Percentiles rank a stretch among this genome's conserved stretches.
These are phyloP conservation scores for Amblyornis subalaris DNA, from an alignment of 2,113 vertebrate species.

Conservation along the genomic window DNA sequence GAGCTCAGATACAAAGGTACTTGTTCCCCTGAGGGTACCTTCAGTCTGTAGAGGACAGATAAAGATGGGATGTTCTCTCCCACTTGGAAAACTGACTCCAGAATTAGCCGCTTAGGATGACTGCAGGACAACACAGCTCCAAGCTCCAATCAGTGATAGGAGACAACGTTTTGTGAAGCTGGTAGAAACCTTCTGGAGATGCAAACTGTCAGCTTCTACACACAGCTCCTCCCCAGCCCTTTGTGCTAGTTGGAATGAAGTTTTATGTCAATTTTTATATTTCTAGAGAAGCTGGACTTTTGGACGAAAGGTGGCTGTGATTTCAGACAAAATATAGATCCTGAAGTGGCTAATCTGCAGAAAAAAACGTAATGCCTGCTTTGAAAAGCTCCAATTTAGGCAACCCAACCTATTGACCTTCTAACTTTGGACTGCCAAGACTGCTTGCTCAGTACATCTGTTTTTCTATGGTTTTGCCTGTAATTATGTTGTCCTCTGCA, in stretches of 20 bases:
- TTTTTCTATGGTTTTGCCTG: slow-evolving; percentile 49
- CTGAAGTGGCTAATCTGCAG: slow-evolving; percentile 14
- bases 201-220: background rate
- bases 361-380: slow-evolving; percentile 12
- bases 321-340: slow-evolving; percentile 15
- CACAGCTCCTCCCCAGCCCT: background rate
- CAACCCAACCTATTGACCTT: slow-evolving; percentile 61
- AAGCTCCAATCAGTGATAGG: background rate
- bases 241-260: background rate
- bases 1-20: background rate
- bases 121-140: background rate
- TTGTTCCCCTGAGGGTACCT: background rate
- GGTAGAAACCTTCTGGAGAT: background rate
- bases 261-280: background rate
- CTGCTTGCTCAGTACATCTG: slow-evolving; percentile 52
- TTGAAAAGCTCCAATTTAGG: slow-evolving; percentile 47
- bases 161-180: background rate
- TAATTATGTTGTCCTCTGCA: slow-evolving; percentile 66
- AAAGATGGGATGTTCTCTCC: background rate
- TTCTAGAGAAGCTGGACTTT: background rate
- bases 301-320: background rate
- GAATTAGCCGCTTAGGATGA: background rate
- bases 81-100: background rate
- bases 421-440: slow-evolving; percentile 59
- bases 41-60: background rate